These are phyloP conservation scores for Peromyscus leucopus DNA, from an alignment of 2,113 vertebrate genomes.

Conservation along the genomic window DNA sequence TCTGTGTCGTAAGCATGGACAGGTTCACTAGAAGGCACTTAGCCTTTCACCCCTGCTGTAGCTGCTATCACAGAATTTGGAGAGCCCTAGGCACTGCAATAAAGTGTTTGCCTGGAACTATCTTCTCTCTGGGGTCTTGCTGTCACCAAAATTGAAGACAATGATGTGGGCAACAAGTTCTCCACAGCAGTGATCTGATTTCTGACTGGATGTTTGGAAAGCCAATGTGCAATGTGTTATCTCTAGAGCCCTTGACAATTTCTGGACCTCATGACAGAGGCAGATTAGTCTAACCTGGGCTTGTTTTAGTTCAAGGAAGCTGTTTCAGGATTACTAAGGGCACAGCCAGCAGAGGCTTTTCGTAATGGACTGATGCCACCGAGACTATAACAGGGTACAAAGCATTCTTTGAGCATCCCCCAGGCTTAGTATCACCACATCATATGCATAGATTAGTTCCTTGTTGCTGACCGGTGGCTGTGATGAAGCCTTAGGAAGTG, in stretches of 20 bases:
- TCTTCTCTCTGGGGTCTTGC: not conserved
- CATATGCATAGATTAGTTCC: not conserved
- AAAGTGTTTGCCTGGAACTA: not conserved
- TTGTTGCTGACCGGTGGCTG: not conserved
- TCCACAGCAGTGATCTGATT: not conserved
- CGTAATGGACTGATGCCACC: not conserved
- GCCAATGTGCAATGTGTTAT: not conserved
- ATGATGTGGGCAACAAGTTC: not conserved
- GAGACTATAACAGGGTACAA: not conserved
- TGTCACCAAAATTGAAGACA: not conserved
- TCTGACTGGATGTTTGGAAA: not conserved
- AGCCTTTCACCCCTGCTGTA: not conserved
- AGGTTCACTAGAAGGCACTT: not conserved
- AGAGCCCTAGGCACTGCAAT: not conserved
- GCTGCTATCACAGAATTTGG: not conserved
- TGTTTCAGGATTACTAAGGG: not conserved
- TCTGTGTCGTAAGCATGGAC: not conserved
- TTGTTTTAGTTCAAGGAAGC: not conserved
- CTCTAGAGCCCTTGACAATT: not conserved
- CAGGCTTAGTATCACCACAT: not conserved
- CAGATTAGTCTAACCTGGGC: not conserved
- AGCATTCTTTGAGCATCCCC: constrained; percentile 5
- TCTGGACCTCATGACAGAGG: not conserved
- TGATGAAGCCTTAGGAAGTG: not conserved
- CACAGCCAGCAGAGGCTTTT: not conserved